Evolutionary conservation across 2,113 vertebrate genomes (phyloP).

Genomic region (Asarcornis scutulata): DNA sequence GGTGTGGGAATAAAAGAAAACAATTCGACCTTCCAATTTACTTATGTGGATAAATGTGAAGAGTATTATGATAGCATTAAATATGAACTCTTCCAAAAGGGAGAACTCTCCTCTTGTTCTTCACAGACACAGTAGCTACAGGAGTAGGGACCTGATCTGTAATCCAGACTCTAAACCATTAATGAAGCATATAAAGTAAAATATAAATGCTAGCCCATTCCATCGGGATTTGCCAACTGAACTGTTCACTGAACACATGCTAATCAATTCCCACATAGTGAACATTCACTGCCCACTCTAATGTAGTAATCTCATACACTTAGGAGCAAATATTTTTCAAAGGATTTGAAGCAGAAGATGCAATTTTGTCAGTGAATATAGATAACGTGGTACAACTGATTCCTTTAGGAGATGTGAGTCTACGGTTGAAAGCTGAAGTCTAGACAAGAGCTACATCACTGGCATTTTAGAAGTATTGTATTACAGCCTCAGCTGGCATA

Average conservation of each 20-base stretch:
- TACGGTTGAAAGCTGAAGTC: background rate
- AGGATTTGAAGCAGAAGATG: background rate
- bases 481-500: constrained; percentile 10
- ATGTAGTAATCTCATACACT: background rate
- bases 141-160: fast-evolving
- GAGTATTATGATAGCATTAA: background rate
- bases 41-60: background rate
- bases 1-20: background rate
- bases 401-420: background rate
- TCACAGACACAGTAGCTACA: background rate
- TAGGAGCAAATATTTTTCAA: background rate
- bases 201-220: background rate
- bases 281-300: background rate
- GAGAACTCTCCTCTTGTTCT: background rate
- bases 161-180: background rate
- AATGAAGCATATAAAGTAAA: background rate
- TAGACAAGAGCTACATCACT: constrained; percentile 9
- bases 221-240: background rate
- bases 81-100: background rate
- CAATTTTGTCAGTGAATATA: background rate
- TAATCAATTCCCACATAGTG: background rate
- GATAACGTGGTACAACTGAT: background rate
- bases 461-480: constrained; percentile 17
- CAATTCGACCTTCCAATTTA: background rate
- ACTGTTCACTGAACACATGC: background rate